Evolutionary conservation across 2,113 vertebrate genomes (phyloP), one percentile per base, ranked within the genome.

Genomic region (Pseudorhombus dupliciocellatus): DNA sequence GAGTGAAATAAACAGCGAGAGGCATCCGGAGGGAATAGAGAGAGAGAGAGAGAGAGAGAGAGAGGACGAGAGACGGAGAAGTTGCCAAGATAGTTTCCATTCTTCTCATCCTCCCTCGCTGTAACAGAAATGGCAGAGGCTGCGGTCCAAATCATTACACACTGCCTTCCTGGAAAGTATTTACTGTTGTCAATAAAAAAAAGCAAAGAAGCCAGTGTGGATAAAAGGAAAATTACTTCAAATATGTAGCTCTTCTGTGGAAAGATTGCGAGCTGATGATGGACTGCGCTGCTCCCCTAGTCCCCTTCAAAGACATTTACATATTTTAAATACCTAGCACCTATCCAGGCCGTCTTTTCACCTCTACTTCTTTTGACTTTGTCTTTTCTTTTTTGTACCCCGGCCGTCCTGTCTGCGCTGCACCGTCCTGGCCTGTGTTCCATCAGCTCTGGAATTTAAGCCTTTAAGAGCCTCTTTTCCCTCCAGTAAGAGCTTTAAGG

Each of bases 31-130:
- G 77, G 83, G 83, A 87, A 73, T 37, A n/a, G 20, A 44, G 37
- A 20, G 58, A 60, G 58, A 66, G 25, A 44, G 31, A 34, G 31
- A 34, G 31, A 30, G 25, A 37, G 30, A 22, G 56, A 59, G 37
- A 11, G 58, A 61, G 58, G 63, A 46, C 15, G 70, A 82, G 75
- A 72, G 70, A 79, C 59, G 58, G 73, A 80, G 79, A 87, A 81
- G 73, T 85, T 85, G 87, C 90, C 84, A 81, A 91, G 82, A 89
- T 87, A 87, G 84, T 88, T 88, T 87, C 85, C 81, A 85, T 84
- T 84, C 85, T 88, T 88, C 84, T 85, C 75, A 71, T 84, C 79
- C 73, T 87, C 79, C 73, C 63, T 88, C 52, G 73, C 84, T 77
- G 74, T 63, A 75, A 74, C 75, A 71, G 75, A 75, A 87, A 83